Conservation (phyloP, 1,140 invertebrate genomes). For the Pissodes strobi region DNA sequence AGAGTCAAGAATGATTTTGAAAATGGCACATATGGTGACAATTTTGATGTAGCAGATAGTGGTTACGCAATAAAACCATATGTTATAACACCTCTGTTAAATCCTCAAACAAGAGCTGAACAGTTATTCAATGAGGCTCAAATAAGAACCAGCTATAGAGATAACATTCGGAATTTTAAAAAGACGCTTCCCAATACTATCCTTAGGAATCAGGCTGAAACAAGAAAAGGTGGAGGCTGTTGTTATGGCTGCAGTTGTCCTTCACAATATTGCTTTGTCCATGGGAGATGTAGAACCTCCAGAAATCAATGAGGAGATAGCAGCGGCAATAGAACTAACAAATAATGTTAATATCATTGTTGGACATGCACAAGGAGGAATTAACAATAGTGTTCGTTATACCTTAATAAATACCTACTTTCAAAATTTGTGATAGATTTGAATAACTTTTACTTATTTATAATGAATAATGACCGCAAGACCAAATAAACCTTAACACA, state of each 20-base stretch:
- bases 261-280: neutral
- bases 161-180: conserved; percentile 21
- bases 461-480: too few relatives aligned
- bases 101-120: neutral
- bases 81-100: conserved; percentile 5
- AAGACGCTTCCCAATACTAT: conserved; percentile 1
- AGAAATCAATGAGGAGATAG: neutral
- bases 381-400: neutral
- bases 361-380: neutral
- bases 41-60: neutral
- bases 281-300: neutral
- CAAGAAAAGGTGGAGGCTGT: neutral
- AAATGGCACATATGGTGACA: too few relatives aligned
- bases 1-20: neutral
- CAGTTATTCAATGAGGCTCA: neutral
- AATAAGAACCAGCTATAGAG: too few relatives aligned
- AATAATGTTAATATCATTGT: neutral
- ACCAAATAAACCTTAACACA: too few relatives aligned
- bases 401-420: too few relatives aligned
- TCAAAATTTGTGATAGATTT: too few relatives aligned
- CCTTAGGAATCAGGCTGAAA: conserved; percentile 1
- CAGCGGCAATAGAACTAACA: neutral
- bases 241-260: neutral
- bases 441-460: too few relatives aligned
- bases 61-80: too few relatives aligned